Evolutionary conservation across 2,888 invertebrate genomes (phyloP).

Genomic region (Amphipoea oculea): DNA sequence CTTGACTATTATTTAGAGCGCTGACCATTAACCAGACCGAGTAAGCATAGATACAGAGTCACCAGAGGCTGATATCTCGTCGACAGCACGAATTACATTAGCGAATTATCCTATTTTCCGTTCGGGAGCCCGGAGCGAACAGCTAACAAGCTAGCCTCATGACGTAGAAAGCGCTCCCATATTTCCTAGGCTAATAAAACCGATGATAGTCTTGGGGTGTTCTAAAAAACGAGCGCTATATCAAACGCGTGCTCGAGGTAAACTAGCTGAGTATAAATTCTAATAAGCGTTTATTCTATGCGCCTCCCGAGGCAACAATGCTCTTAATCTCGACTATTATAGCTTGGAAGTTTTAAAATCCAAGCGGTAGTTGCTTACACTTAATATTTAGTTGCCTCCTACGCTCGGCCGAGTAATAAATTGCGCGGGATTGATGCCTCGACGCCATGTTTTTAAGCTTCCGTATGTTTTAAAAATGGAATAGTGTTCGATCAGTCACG

Average conservation of each 20-base stretch:
- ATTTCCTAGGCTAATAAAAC: constrained; percentile 85
- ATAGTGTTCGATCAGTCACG: constrained; percentile 83
- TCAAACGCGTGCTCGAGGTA: constrained; percentile 77
- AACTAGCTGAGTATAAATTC: constrained; percentile 82
- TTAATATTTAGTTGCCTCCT: constrained; percentile 88
- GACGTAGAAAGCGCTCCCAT: constrained; percentile 81
- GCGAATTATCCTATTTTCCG: constrained; percentile 85
- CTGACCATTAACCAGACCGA: constrained; percentile 79
- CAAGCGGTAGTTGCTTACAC: constrained; percentile 83
- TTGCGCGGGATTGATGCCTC: constrained; percentile 77
- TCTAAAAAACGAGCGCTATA: constrained; percentile 82
- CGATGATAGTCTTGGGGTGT: constrained; percentile 82
- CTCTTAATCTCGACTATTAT: constrained; percentile 88
- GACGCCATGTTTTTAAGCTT: constrained; percentile 70
- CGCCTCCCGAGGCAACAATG: constrained; percentile 86
- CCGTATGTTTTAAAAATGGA: constrained; percentile 79
- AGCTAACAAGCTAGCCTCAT: constrained; percentile 80
- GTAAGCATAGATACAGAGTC: constrained; percentile 80
- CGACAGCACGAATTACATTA: constrained; percentile 86
- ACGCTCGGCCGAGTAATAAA: constrained; percentile 84
- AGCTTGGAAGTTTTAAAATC: constrained; percentile 84
- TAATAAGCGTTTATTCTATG: constrained; percentile 85
- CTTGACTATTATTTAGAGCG: constrained; percentile 85
- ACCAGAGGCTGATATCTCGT: constrained; percentile 85
- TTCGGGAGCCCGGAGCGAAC: constrained; percentile 76